Evolutionary conservation across 2,888 invertebrate species (phyloP).

Genomic region (Desoria tigrina): DNA sequence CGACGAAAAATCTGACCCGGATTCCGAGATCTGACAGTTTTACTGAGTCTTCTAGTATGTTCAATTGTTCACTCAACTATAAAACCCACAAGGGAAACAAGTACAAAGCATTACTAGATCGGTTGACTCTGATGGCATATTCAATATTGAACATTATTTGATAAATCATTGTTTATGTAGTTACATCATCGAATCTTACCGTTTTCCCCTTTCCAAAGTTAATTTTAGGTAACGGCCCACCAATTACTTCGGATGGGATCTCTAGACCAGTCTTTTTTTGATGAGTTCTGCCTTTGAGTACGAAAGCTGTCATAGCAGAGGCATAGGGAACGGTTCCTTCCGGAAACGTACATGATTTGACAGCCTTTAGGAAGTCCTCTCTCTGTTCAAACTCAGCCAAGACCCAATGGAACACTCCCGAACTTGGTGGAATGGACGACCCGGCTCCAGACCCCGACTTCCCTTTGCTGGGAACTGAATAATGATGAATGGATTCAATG

Average conservation of each 20-base stretch:
- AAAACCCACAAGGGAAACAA: constrained; percentile 20
- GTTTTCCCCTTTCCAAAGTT: constrained; percentile 43
- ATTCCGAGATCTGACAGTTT: constrained; percentile 45
- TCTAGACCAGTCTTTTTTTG: not conserved
- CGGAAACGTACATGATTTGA: constrained; percentile 31
- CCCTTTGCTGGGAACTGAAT: constrained; percentile 38
- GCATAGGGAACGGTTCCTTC: constrained; percentile 45
- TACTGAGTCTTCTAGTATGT: constrained; percentile 33
- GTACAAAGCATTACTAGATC: not conserved
- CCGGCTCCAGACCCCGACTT: constrained; percentile 19
- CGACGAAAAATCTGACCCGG: constrained; percentile 45
- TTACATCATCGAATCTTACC: too few species aligned
- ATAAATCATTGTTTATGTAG: too few species aligned
- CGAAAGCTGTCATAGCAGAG: constrained; percentile 45
- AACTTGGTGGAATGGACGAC: constrained; percentile 9
- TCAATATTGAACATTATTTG: too few species aligned
- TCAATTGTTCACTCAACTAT: constrained; percentile 43
- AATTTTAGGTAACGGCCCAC: not conserved
- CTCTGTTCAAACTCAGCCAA: constrained; percentile 46
- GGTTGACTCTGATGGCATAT: not conserved
- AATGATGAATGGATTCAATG: constrained; percentile 41
- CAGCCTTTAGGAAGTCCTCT: constrained; percentile 37
- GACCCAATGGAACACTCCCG: constrained; percentile 45
- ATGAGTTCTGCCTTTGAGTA: constrained; percentile 17
- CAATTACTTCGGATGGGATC: constrained; percentile 34